Evolutionary conservation across 2,888 invertebrate species (phyloP), one percentile per base, ranked within the genome.

Genomic region (Scaptomyza parva): DNA sequence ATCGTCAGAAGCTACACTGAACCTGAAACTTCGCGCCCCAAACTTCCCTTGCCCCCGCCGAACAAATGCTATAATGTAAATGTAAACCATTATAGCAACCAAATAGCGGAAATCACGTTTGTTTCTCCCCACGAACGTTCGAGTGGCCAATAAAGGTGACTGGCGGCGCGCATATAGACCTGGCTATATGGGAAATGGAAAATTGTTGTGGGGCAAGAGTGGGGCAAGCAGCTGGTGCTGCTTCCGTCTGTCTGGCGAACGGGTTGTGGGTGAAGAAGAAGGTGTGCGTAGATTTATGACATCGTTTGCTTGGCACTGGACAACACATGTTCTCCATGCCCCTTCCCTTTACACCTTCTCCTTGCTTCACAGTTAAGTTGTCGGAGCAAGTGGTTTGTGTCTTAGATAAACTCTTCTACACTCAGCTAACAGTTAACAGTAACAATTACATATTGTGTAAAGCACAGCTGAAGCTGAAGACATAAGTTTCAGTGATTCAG

Each of bases 31-130:
- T 7, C 20, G n/a, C n/a, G n/a, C n/a, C 17, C 5, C 37, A 17
- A 9, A 6, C 5, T n/a, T 12, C 8, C 53, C 6, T 6, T 14
- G 22, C 2, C 3, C 1, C 1, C 14, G 11, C 7, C 17, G 17
- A 44, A 11, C 26, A 44, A 33, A 33, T 30, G 28, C 28, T 28
- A 3, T 52, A 55, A 61, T 58, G 70, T 53, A 64, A 78, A 70
- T 76, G 70, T 48, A 66, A 78, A 78, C 78, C 86, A 76, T 78
- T 85, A 72, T 54, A 69, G 62, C 73, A 44, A 59, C 43, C 67
- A 65, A 76, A 70, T 69, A 78, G 76, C 84, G 84, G 87, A 87
- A 84, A 87, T 84, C 84, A 84, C 84, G 84, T 75, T 84, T 86
- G 78, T 76, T 18, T 14, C 3, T 1, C 24, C 24, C 24, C 4